Evolutionary conservation across 2,888 invertebrate species (phyloP).

Genomic region (Resseliella maxima): DNA sequence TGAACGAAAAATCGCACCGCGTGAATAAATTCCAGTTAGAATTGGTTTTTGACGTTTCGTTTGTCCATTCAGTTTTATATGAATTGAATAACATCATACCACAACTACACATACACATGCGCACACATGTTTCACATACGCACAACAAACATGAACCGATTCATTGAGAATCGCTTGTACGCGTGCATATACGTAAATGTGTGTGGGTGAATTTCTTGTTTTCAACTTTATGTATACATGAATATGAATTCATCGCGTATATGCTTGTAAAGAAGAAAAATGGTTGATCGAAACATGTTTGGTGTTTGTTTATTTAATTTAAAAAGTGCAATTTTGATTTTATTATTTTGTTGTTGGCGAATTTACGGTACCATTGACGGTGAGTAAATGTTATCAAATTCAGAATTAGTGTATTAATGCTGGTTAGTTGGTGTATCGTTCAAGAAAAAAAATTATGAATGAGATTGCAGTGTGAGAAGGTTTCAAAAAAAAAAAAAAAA

Average conservation of each 20-base stretch:
- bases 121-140: neutral
- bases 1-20: conserved; percentile 18
- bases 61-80: neutral
- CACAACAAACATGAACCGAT: neutral
- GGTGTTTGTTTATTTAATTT: conserved; percentile 53
- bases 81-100: neutral
- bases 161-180: neutral
- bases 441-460: neutral
- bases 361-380: neutral
- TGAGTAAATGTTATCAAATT: neutral
- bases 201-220: conserved; percentile 37
- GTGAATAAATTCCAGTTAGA: conserved; percentile 15
- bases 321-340: conserved; percentile 41
- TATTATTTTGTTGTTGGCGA: conserved; percentile 27
- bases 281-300: conserved; percentile 40
- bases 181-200: neutral
- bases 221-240: conserved; percentile 17
- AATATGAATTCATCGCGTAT: conserved; percentile 4
- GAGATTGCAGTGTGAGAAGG: too few relatives aligned
- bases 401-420: neutral
- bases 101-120: neutral
- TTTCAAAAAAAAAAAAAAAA: neutral
- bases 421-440: neutral
- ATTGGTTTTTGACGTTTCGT: neutral
- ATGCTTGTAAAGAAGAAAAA: neutral